A percentile compares a stretch with the other conserved stretches of the same genome.
phyloP scores from a whole-genome alignment of 2,113 vertebrate genomes.

The Romanogobio albipinnatus region DNA sequence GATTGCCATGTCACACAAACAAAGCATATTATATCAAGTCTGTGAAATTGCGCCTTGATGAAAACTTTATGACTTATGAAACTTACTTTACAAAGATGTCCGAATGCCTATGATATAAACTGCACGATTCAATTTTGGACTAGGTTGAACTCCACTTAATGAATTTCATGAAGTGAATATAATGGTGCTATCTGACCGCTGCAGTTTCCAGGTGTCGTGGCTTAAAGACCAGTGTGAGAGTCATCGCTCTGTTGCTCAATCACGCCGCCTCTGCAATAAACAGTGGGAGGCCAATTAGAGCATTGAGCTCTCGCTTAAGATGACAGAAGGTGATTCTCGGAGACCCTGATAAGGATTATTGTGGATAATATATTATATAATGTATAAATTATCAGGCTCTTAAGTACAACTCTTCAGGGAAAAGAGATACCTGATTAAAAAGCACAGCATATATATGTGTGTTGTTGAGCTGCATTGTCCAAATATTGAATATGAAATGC shows the following conservation, averaged over 20 bases:
- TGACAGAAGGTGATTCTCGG: conserved; percentile 45
- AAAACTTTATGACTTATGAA: not conserved
- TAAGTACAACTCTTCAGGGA: conserved; percentile 37
- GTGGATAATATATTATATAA: conserved; percentile 9
- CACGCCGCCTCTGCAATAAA: conserved; percentile 62
- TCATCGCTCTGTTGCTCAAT: conserved; percentile 62
- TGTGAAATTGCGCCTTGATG: not conserved
- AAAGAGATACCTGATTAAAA: conserved; percentile 41
- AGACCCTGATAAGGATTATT: conserved; percentile 40
- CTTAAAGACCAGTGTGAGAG: conserved; percentile 53
- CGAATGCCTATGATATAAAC: not conserved
- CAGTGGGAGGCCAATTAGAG: conserved; percentile 67
- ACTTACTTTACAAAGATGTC: conserved; percentile 14
- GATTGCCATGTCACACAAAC: conserved; percentile 37
- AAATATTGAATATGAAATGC: not conserved
- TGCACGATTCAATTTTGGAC: not conserved
- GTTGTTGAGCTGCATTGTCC: conserved; percentile 3
- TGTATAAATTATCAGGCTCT: conserved; percentile 42
- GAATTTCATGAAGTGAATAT: conserved; percentile 30
- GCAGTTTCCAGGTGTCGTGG: not conserved
- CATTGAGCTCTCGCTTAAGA: conserved; percentile 49
- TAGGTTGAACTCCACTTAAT: conserved; percentile 18
- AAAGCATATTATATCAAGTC: conserved; percentile 30
- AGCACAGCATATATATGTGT: not conserved
- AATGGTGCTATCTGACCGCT: conserved; percentile 7